Conservation (phyloP, 2,113 vertebrate species). For the Probosciger aterrimus region DNA sequence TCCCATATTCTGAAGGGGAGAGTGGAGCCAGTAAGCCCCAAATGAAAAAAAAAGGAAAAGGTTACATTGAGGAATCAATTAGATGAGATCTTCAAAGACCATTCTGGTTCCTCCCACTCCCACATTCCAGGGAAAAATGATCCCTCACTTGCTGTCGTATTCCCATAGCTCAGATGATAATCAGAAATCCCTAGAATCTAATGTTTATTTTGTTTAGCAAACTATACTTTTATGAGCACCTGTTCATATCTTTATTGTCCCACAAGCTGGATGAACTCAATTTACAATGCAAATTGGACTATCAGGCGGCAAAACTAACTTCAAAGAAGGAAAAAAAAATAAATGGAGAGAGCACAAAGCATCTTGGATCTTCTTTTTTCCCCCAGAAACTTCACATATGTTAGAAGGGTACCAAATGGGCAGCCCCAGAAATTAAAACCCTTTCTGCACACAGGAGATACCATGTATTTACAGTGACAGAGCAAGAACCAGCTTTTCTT, state of each 20-base stretch:
- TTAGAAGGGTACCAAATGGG: not conserved
- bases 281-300: not conserved
- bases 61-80: constrained; percentile 2
- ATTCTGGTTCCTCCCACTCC: not conserved
- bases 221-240: constrained; percentile 22
- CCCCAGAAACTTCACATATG: not conserved
- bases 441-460: not conserved
- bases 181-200: constrained; percentile 1
- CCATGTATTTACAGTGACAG: not conserved
- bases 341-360: not conserved
- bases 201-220: constrained; percentile 22
- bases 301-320: not conserved
- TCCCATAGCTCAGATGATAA: not conserved
- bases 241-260: not conserved
- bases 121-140: not conserved
- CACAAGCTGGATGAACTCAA: not conserved
- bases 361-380: not conserved
- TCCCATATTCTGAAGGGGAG: not conserved
- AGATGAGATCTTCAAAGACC: not conserved
- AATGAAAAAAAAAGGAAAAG: constrained; percentile 35
- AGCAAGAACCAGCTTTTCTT: not conserved
- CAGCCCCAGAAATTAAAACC: not conserved
- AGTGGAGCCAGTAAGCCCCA: constrained; percentile 13
- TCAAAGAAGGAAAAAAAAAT: not conserved
- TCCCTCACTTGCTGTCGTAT: not conserved